Base-by-base conservation (phyloP, 2,797 vertebrate species). In the Pseudochirops cupreus region DNA sequence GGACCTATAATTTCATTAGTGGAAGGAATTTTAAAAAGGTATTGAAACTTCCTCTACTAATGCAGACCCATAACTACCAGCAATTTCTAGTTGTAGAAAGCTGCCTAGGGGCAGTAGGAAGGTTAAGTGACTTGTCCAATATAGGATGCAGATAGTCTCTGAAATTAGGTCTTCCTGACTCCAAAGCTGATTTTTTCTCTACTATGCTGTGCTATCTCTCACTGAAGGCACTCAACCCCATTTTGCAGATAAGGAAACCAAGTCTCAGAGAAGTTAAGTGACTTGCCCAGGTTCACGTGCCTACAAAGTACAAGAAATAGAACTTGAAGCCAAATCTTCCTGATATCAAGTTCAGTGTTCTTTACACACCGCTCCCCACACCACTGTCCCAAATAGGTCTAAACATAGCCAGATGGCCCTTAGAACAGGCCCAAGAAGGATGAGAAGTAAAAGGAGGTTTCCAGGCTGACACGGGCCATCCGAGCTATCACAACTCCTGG, bases 371-470 rank as follows among this genome's bases (percentile, higher is more conserved):
- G 3, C n/a, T 46, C 67, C 67, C 67, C n/a, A 39, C 2, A 1
- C 6, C n/a, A 39, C 67, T 82, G n/a, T 82, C 39, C 39, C 74
- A 82, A 82, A 82, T 9, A 87, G 2, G 11, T 87, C 21, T 46
- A 82, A 82, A n/a, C 21, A 6, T 82, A 50, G 9, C 39, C 39
- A 39, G 67, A 24, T 6, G 6, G n/a, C 14, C 16, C 16, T 16
- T 39, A 39, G n/a, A 39, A 39, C 6, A 31, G 82, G 46, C 4
- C 28, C n/a, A 26, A 10, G 46, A 54, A 82, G 93, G 50, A 90
- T 74, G 56, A 58, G 82, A 74, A 67, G 89, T 26, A 87, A 93
- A 91, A 57, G 67, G 56, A 96, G 59, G 46, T 31, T 93, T 24
- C 33, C 13, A 62, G n/a, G 39, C 54, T 33, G 91, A 56, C 16